These are phyloP conservation scores for Drosophila erecta DNA, from an alignment of 1,140 invertebrate species.

Conservation along the genomic window DNA sequence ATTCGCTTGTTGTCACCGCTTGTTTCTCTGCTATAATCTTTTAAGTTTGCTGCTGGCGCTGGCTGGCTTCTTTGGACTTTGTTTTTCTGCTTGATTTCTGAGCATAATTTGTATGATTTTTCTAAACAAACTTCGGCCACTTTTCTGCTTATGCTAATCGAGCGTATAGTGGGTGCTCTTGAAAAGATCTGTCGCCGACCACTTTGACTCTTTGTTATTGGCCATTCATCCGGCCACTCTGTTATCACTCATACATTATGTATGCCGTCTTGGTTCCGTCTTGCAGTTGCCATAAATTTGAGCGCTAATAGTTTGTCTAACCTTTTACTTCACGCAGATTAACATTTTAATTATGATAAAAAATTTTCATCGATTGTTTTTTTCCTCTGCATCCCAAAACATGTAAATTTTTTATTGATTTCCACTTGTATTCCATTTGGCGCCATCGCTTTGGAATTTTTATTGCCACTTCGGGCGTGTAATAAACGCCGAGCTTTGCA, in stretches of 20 bases:
- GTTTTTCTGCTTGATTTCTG: conserved; percentile 14
- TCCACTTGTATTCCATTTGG: conserved; percentile 63
- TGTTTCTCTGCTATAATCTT: conserved; percentile 4
- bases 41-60: too few species aligned
- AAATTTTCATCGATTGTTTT: conserved; percentile 70
- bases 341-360: conserved; percentile 82
- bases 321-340: conserved; percentile 83
- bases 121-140: conserved; percentile 42
- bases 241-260: conserved; percentile 79
- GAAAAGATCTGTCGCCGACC: conserved; percentile 61
- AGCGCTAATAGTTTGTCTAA: conserved; percentile 80
- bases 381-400: conserved; percentile 42
- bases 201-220: conserved; percentile 61
- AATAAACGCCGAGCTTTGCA: conserved; percentile 53
- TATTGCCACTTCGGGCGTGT: conserved; percentile 43
- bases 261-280: conserved; percentile 70
- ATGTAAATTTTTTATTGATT: conserved; percentile 74
- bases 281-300: conserved; percentile 79
- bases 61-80: background rate
- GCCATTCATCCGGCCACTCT: conserved; percentile 57
- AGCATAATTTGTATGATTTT: conserved; percentile 58
- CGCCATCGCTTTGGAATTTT: conserved; percentile 64
- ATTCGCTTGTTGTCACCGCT: conserved; percentile 39
- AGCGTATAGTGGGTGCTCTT: conserved; percentile 79
- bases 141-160: conserved; percentile 64